Conservation (phyloP, 64 coral and sea anemone species). For the Catalaphyllia jardinei region DNA sequence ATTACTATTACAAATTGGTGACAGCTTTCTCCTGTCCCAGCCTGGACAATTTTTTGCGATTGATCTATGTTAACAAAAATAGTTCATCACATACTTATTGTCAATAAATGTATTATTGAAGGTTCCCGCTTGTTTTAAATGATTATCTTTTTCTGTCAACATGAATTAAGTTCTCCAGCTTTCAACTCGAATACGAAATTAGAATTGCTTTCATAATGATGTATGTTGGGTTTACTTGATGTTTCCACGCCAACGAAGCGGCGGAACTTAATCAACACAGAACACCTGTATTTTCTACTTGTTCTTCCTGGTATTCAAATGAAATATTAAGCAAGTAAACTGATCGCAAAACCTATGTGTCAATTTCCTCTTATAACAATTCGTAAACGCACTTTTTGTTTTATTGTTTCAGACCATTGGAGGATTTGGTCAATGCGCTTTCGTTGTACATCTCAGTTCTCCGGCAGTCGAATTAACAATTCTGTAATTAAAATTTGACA, state of each 20-base stretch:
- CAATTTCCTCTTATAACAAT: not conserved
- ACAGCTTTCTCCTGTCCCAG: no score
- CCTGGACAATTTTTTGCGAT: no score
- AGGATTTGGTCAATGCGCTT: not conserved
- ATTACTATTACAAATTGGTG: no score
- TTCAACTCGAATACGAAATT: not conserved
- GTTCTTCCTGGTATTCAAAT: slow-evolving; percentile 17
- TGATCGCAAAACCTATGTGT: not conserved
- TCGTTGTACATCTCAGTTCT: not conserved
- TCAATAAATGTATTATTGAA: no score
- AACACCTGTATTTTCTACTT: not conserved
- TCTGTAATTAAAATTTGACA: slow-evolving; percentile 26
- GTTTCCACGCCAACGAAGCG: not conserved
- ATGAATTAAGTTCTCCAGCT: not conserved
- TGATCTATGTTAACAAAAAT: no score
- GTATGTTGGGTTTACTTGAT: not conserved
- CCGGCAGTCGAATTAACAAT: not conserved
- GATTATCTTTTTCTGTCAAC: not conserved
- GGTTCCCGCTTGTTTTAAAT: no score
- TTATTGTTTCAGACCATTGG: not conserved
- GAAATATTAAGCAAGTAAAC: not conserved
- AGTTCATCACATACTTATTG: no score
- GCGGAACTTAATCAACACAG: not conserved
- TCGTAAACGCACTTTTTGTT: not conserved
- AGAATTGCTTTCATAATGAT: not conserved